These are phyloP conservation scores for Eretmochelys imbricata DNA, from an alignment of 2,113 vertebrate species.

Conservation along the genomic window DNA sequence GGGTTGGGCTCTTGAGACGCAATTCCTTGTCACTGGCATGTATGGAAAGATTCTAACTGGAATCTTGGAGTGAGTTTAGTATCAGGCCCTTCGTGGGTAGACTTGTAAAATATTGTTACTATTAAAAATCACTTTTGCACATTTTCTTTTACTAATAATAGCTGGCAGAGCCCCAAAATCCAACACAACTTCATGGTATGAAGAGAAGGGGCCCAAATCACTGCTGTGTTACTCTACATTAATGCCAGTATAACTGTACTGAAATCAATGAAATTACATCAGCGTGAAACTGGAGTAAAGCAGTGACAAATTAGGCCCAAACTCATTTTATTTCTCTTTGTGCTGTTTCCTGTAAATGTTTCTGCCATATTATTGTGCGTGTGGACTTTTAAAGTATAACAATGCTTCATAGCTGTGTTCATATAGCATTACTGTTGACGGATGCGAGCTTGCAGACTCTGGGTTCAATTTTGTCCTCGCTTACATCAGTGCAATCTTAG, in stretches of 20 bases:
- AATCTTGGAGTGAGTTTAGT: not conserved
- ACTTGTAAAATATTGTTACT: not conserved
- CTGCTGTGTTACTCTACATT: not conserved
- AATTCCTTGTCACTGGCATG: fast-evolving
- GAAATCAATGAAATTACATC: not conserved
- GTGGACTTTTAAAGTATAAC: not conserved
- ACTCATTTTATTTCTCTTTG: conserved; percentile 40
- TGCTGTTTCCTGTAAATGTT: conserved; percentile 46
- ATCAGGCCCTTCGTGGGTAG: not conserved
- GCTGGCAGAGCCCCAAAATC: not conserved
- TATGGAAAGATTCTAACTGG: not conserved
- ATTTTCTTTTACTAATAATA: not conserved
- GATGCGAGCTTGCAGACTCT: not conserved
- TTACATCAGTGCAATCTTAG: not conserved
- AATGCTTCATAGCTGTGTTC: conserved; percentile 16
- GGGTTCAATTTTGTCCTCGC: not conserved
- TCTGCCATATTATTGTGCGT: conserved; percentile 9
- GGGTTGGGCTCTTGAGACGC: not conserved
- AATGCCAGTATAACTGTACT: not conserved
- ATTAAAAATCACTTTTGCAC: not conserved
- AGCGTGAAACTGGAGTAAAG: not conserved
- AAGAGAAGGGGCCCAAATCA: not conserved
- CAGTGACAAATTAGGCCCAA: not conserved
- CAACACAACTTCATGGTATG: not conserved
- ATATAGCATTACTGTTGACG: not conserved